A percentile compares a stretch with the other conserved stretches of the same genome.
phyloP scores from a whole-genome alignment of 2,113 vertebrate species.

The Pavo muticus region DNA sequence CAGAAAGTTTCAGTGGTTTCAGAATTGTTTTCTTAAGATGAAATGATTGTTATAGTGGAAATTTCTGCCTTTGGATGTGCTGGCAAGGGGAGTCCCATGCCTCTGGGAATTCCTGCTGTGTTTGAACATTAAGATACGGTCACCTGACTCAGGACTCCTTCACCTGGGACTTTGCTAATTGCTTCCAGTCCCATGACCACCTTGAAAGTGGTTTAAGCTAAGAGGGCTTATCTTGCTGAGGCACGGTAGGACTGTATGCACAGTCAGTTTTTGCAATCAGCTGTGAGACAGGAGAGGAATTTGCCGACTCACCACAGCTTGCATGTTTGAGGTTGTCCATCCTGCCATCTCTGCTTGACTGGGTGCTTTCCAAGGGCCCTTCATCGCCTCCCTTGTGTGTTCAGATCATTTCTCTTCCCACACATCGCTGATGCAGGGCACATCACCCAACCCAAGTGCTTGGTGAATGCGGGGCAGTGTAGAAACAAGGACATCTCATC shows the following conservation, averaged over 20 bases:
- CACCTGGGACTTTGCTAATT: not conserved
- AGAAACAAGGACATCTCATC: not conserved
- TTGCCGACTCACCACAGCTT: accelerated
- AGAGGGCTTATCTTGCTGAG: not conserved
- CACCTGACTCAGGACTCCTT: not conserved
- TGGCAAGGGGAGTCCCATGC: not conserved
- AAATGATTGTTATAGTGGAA: constrained; percentile 4
- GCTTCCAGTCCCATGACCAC: not conserved
- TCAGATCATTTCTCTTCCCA: not conserved
- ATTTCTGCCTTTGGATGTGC: not conserved
- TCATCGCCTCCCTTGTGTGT: not conserved
- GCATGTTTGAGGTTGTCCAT: not conserved
- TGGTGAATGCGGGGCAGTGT: not conserved
- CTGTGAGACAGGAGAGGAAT: not conserved
- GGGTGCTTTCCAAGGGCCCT: not conserved
- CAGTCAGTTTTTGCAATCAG: not conserved
- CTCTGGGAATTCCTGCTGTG: not conserved
- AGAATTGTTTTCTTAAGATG: not conserved
- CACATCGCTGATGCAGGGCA: accelerated
- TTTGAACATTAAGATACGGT: not conserved
- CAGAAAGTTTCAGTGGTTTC: not conserved
- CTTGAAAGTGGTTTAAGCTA: not conserved
- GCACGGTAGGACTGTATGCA: not conserved
- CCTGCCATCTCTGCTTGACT: not conserved
- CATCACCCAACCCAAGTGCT: not conserved